Percentiles rank a stretch among this genome's conserved stretches.
Conservation (phyloP, 2,113 vertebrate species). For the Oryzias javanicus region DNA sequence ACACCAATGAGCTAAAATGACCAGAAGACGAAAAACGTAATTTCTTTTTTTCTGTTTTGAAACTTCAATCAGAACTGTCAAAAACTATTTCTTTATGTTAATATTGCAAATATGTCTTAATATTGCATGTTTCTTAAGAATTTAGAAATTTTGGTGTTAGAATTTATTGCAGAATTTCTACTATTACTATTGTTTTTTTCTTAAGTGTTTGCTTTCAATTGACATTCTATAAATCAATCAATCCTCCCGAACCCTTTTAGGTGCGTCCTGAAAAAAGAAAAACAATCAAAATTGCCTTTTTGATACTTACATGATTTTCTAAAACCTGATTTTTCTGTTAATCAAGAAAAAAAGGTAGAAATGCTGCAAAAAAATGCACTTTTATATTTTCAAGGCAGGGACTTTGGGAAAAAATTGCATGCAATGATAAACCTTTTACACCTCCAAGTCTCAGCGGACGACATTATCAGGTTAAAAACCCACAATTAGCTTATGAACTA, state of each 20-base stretch:
- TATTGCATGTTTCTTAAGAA: slow-evolving; percentile 1
- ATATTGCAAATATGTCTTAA: not conserved
- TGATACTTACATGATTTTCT: not conserved
- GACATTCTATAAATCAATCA: not conserved
- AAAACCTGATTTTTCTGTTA: not conserved
- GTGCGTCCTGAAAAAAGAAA: no score
- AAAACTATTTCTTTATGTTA: slow-evolving; percentile 7
- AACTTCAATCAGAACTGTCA: not conserved
- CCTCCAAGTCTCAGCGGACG: slow-evolving; percentile 14
- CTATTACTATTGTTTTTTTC: slow-evolving; percentile 5
- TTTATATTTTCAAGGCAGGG: not conserved
- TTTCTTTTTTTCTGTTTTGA: not conserved
- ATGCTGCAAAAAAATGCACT: slow-evolving; percentile 12
- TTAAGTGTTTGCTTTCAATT: slow-evolving; percentile 2
- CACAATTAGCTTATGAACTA: slow-evolving; percentile 31
- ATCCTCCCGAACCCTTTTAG: no score
- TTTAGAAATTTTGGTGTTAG: not conserved
- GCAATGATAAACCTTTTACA: slow-evolving; percentile 12
- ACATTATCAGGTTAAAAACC: slow-evolving; percentile 23
- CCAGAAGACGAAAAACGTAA: not conserved
- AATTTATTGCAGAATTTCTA: slow-evolving; percentile 7
- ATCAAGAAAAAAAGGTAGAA: slow-evolving; percentile 8
- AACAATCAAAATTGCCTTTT: no score
- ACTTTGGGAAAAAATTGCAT: not conserved
- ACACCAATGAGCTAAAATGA: slow-evolving; percentile 8